Percentiles rank a stretch among this genome's conserved stretches.
phyloP scores from a whole-genome alignment of 2,797 vertebrate species.

The Hippocampus kuda region DNA sequence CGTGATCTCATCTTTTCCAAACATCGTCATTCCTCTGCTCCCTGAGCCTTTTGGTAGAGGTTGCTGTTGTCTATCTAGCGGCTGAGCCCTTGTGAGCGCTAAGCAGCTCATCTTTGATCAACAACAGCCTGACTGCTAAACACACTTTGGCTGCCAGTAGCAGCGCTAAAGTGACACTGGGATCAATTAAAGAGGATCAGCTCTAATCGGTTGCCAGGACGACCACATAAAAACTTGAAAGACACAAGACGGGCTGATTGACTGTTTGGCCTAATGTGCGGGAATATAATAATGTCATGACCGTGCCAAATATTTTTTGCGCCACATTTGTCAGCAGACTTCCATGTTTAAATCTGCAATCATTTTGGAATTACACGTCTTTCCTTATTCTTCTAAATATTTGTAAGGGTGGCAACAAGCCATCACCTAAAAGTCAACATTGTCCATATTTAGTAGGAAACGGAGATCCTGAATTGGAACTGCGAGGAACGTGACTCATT shows the following conservation, averaged over 20 bases:
- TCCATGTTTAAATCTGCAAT: neutral
- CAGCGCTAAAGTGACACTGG: neutral
- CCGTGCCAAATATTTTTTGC: neutral
- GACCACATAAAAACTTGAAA: constrained; percentile 16
- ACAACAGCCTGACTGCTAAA: constrained; percentile 31
- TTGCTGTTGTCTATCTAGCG: constrained; percentile 19
- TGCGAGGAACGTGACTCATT: constrained; percentile 39
- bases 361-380: constrained; percentile 18
- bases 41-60: neutral
- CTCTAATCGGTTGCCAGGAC: constrained; percentile 43
- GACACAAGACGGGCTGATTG: constrained; percentile 11
- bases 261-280: neutral
- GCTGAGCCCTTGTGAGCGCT: constrained; percentile 36
- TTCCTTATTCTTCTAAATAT: constrained; percentile 32
- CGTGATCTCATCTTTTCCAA: neutral
- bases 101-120: constrained; percentile 38
- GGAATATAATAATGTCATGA: neutral
- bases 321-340: neutral
- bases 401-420: constrained; percentile 34
- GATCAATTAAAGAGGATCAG: constrained; percentile 49
- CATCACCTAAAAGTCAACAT: constrained; percentile 34
- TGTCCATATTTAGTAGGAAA: constrained; percentile 35
- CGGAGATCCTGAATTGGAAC: neutral
- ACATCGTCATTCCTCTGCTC: neutral
- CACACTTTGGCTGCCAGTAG: constrained; percentile 23